Evolutionary conservation across 2,888 invertebrate species (phyloP).

Genomic region (Epinotia bilunana): DNA sequence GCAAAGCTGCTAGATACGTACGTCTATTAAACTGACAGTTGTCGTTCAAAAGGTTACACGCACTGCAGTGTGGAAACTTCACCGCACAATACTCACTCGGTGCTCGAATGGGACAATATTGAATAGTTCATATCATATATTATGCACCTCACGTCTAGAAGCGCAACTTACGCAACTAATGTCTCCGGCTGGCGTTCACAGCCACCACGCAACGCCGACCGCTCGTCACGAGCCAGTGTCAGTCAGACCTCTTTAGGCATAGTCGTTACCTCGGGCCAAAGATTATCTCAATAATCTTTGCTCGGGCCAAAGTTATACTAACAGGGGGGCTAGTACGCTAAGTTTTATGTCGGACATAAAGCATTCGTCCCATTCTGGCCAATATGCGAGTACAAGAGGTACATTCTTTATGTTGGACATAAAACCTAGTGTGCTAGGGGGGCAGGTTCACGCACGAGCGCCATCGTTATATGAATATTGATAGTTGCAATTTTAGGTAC

Average conservation of each 20-base stretch:
- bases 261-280: background rate
- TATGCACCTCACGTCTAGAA: background rate
- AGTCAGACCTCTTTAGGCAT: background rate
- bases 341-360: too few relatives aligned
- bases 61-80: background rate
- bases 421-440: too few relatives aligned
- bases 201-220: background rate
- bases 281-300: too few relatives aligned
- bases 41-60: background rate
- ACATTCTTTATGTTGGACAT: too few relatives aligned
- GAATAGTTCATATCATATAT: too few relatives aligned
- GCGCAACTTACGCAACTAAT: background rate
- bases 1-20: too few relatives aligned
- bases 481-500: too few relatives aligned
- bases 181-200: background rate
- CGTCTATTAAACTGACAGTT: background rate
- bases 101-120: background rate
- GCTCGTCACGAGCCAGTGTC: background rate
- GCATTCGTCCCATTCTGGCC: too few relatives aligned
- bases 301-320: background rate
- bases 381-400: too few relatives aligned
- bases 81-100: background rate
- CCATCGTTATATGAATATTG: background rate
- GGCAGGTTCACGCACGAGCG: background rate
- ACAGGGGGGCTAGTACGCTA: too few relatives aligned